Percentiles rank a stretch among this genome's conserved stretches.
phyloP scores from a whole-genome alignment of 1,140 invertebrate species.

The Melanaphis sacchari region DNA sequence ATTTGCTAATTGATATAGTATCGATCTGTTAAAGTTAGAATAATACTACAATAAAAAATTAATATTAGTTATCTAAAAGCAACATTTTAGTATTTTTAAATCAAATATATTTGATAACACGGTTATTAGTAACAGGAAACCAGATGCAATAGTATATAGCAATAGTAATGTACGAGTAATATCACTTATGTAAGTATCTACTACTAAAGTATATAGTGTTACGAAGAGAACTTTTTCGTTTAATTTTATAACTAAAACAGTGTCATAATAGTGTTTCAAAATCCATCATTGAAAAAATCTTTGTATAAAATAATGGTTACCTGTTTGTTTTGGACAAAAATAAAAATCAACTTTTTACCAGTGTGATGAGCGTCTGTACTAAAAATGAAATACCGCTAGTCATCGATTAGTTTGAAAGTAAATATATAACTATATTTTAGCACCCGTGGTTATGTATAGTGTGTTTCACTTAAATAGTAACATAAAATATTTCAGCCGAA shows the following conservation, averaged over 20 bases:
- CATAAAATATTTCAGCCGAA: not conserved
- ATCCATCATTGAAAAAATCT: not conserved
- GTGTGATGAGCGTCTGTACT: not conserved
- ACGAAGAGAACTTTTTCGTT: not conserved
- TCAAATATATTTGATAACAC: not conserved
- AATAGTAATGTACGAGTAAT: not conserved
- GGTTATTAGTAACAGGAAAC: not conserved
- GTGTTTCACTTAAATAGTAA: not conserved
- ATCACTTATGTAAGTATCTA: not conserved
- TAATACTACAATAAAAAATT: not conserved
- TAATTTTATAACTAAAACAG: not conserved
- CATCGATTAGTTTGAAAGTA: not conserved
- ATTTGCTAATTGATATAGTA: not conserved
- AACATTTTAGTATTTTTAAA: not conserved
- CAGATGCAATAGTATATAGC: not conserved
- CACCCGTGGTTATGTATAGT: not conserved
- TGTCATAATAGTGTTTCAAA: not conserved
- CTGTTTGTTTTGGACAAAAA: not conserved
- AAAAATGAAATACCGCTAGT: not conserved
- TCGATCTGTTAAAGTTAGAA: not conserved
- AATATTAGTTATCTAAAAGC: constrained; percentile 11
- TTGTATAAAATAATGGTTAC: not conserved
- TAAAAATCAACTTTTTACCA: not conserved
- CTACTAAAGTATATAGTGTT: not conserved
- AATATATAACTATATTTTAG: not conserved